Base-by-base conservation (phyloP, 2,797 vertebrate species). In the Hippoglossus hippoglossus region DNA sequence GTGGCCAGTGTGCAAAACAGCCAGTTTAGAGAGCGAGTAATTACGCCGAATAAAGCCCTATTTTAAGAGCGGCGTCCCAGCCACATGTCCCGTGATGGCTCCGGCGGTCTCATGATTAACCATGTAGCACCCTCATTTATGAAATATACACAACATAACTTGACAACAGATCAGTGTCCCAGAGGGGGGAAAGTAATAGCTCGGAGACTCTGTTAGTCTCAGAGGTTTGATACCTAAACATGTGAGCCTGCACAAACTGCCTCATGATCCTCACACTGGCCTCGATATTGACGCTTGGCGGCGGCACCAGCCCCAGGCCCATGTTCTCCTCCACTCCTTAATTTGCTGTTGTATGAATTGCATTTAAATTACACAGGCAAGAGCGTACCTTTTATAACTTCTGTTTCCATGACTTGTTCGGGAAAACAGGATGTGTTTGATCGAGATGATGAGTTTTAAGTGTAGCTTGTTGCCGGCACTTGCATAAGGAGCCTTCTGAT, bases 61-160 rank as follows among this genome's bases (percentile, higher is more conserved):
- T 75, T 79, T 76, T 34, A 44, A 56, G 18, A 46, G 44, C 44
- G 24, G 21, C 31, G 39, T 58, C 24, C n/a, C 13, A 6, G 61
- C 63, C 24, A 50, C 49, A 21, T 36, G 65, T 72, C 77, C 70
- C 11, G 54, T 79, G 68, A 64, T 24, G 21, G 28, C 55, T 31
- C 15, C 11, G 77, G 26, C 1, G 2, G 70, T 76, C 81, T 75
- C 67, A 81, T 83, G 84, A 87, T 86, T 79, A 76, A 87, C 84
- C 69, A 61, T 53, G 57, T 24, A 74, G 41, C 46, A 3, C 36
- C 26, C 46, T 9, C 54, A 25, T 67, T 67, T 64, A 26, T 75
- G 54, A 67, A 18, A 19, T 54, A 75, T 77, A 80, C 77, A 52
- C 61, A 70, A 66, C 77, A 56, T 39, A 63, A 63, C 47, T 54